Evolutionary conservation across 2,888 invertebrate genomes (phyloP).

Genomic region (Nycteola revayana): DNA sequence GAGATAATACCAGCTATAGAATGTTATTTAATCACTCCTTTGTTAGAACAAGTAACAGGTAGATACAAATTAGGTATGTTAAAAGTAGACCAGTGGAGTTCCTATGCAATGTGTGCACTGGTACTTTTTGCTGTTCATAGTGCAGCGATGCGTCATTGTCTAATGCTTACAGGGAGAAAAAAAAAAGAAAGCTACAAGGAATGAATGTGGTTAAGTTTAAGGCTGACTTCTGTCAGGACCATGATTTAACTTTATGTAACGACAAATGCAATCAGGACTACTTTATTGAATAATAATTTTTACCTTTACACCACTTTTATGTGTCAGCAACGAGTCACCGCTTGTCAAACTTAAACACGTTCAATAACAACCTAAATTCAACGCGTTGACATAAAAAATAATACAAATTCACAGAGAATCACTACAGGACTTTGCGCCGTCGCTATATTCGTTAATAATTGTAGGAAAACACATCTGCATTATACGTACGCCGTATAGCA

Average conservation of each 20-base stretch:
- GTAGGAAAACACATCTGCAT: conserved; percentile 52
- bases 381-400: conserved; percentile 44
- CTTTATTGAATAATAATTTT: no score
- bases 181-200: conserved; percentile 54
- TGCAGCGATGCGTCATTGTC: conserved; percentile 64
- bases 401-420: conserved; percentile 40
- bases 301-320: conserved; percentile 53
- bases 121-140: conserved; percentile 32
- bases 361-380: conserved; percentile 69
- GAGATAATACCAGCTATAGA: conserved; percentile 13
- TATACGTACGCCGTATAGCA: conserved; percentile 59
- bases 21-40: conserved; percentile 13
- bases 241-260: no score
- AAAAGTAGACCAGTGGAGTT: conserved; percentile 19
- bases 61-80: conserved; percentile 13
- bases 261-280: no score
- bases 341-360: conserved; percentile 75
- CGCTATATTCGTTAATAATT: conserved; percentile 40
- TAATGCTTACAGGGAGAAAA: conserved; percentile 35
- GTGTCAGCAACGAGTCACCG: conserved; percentile 61
- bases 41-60: conserved; percentile 26
- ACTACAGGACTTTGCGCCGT: conserved; percentile 33
- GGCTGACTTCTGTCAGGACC: no score
- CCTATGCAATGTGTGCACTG: conserved; percentile 11
- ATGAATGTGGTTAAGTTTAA: no score